Conservation (phyloP, 2,888 invertebrate genomes). For the Zaprionus lineosus region DNA sequence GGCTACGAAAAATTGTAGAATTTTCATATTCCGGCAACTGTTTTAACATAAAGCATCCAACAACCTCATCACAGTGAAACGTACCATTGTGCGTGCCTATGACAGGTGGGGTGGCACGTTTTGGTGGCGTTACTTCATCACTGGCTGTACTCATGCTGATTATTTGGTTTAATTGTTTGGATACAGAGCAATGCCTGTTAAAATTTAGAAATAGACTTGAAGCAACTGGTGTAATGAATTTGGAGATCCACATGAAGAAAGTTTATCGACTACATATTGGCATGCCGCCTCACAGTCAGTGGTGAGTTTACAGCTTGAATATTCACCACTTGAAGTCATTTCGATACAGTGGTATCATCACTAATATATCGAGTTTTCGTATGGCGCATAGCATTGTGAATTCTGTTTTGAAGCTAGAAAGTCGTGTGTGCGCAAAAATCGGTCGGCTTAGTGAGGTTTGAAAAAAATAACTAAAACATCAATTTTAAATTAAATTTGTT, state of each 20-base stretch:
- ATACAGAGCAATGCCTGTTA: neutral
- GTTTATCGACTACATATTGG: conserved; percentile 15
- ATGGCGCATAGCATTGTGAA: conserved; percentile 49
- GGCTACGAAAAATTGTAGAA: conserved; percentile 90
- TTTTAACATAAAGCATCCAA: conserved; percentile 96
- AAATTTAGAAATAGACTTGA: conserved; percentile 46
- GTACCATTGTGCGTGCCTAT: conserved; percentile 81
- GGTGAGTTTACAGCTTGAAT: conserved; percentile 11
- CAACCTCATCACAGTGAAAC: conserved; percentile 81
- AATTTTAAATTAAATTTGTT: conserved; percentile 36
- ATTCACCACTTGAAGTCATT: conserved; percentile 18
- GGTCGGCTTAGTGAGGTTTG: conserved; percentile 55
- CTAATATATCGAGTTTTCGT: conserved; percentile 28
- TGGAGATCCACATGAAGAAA: neutral
- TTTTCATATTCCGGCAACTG: conserved; percentile 90
- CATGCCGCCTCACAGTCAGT: neutral
- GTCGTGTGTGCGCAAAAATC: conserved; percentile 58
- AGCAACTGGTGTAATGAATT: conserved; percentile 24
- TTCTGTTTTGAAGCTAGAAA: conserved; percentile 60
- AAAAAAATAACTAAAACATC: conserved; percentile 54
- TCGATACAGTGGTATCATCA: conserved; percentile 23
- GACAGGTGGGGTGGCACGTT: conserved; percentile 43
- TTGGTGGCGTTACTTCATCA: conserved; percentile 43
- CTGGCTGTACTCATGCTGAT: conserved; percentile 37
- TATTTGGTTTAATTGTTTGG: neutral